Evolutionary conservation across 2,888 invertebrate species (phyloP).

Genomic region (Hipparchia semele): DNA sequence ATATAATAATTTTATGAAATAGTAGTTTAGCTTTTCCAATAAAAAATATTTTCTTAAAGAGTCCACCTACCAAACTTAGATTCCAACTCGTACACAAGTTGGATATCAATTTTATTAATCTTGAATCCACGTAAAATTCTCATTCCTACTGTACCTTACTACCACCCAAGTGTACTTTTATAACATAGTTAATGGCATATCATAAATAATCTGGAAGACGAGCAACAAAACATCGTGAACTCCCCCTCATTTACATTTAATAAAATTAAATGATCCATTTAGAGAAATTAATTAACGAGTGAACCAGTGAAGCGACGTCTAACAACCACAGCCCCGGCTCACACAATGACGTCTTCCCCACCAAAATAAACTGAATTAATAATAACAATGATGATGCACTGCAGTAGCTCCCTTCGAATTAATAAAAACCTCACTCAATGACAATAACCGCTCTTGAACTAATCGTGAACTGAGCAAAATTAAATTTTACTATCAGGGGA

Average conservation of each 20-base stretch:
- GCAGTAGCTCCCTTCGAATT: slow-evolving; percentile 74
- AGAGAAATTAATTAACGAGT: slow-evolving; percentile 81
- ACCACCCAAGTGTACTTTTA: slow-evolving; percentile 17
- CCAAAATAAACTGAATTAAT: slow-evolving; percentile 57
- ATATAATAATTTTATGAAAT: no score
- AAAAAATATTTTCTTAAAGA: no score
- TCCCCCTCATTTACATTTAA: slow-evolving; percentile 81
- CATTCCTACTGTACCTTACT: background rate
- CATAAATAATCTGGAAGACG: slow-evolving; percentile 45
- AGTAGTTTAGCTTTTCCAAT: no score
- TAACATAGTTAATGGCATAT: slow-evolving; percentile 33
- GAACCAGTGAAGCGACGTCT: slow-evolving; percentile 76
- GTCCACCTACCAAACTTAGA: no score
- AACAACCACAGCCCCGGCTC: slow-evolving; percentile 57
- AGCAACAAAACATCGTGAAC: slow-evolving; percentile 58
- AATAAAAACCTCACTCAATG: slow-evolving; percentile 79
- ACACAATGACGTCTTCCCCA: slow-evolving; percentile 57
- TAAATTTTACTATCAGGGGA: slow-evolving; percentile 54
- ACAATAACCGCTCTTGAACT: slow-evolving; percentile 78
- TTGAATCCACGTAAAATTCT: slow-evolving; percentile 9
- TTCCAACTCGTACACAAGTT: no score
- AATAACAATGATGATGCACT: slow-evolving; percentile 70
- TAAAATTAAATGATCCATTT: slow-evolving; percentile 83
- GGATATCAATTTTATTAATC: background rate
- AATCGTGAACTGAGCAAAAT: slow-evolving; percentile 72